Base-by-base conservation (phyloP, 2,888 invertebrate genomes). In the Pardosa pseudoannulata region DNA sequence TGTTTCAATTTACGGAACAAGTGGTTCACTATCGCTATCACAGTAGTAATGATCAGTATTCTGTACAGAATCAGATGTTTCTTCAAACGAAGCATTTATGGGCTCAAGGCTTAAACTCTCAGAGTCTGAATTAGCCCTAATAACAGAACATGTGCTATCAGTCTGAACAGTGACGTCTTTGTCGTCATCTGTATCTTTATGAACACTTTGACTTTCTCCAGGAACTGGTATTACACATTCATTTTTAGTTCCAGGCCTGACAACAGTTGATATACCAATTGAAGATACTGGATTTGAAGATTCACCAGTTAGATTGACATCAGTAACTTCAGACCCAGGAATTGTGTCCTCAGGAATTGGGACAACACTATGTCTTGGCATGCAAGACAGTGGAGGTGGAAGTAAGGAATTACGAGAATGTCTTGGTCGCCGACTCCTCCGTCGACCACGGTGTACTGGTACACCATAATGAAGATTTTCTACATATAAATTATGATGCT, bases 1-100 rank as follows among this genome's bases (percentile, higher is more conserved):
- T 36, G n/a, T 36, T 36, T 23, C 1, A 19, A 56, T 46, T 73
- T 41, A 85, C 19, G 76, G 67, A 31, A 79, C 68, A 13, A 85
- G 73, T 23, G 83, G 83, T 56, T 85, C 83, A 39, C 76, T 85
- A 79, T 85, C 83, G 64, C 83, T 85, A 85, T 85, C 83, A 78
- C 78, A 85, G 62, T 56, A 73, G 62, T 64, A 85, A 65, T 65
- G 46, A 50, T 39, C 64, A 65, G 36, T 65, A 16, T 32, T 62
- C 11, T 31, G 27, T 11, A 23, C 32, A 28, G 31, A 65, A 56
- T 32, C 27, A 6, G 31, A 36, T 32, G n/a, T 67, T 36, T 32
- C 67, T 56, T 56, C 56, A 1, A 23, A 1, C 2, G 23, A 56
- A 56, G 16, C 23, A 56, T 19, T 56, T 23, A 56, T 56, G 23